phyloP scores from a whole-genome alignment of 2,113 vertebrate species.

The Pionites leucogaster region DNA sequence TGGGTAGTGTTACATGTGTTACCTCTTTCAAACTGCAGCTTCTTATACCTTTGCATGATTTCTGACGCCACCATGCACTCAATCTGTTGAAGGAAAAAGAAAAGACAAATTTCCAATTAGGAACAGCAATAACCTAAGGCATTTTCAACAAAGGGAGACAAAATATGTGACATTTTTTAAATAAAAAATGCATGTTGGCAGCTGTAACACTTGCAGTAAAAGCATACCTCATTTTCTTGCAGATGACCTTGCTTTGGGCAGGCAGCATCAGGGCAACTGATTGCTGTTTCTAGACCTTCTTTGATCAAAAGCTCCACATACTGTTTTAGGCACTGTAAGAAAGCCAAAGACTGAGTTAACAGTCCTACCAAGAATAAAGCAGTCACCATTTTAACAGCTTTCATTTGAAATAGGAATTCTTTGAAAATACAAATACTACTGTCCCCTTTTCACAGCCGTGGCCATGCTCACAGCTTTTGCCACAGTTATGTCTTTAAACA shows the following conservation, averaged over 20 bases:
- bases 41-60: slow-evolving; percentile 96
- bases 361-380: background rate
- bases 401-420: background rate
- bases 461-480: background rate
- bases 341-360: background rate
- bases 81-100: slow-evolving; percentile 78
- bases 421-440: background rate
- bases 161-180: background rate
- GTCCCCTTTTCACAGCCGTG: background rate
- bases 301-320: slow-evolving; percentile 98
- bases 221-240: slow-evolving; percentile 90
- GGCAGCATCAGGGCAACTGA: slow-evolving; percentile 96
- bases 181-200: background rate
- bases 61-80: slow-evolving; percentile 96
- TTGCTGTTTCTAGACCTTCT: slow-evolving; percentile 96
- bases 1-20: background rate
- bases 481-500: background rate
- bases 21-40: slow-evolving; percentile 97
- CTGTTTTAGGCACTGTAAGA: slow-evolving; percentile 95
- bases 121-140: background rate
- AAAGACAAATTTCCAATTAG: background rate
- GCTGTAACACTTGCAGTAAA: background rate
- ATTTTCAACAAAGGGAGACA: background rate
- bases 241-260: slow-evolving; percentile 94
- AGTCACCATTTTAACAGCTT: background rate